A percentile compares a stretch with the other conserved stretches of the same genome.
Evolutionary conservation across 2,113 vertebrate species (phyloP).

Genomic region (Myiagra hebetior): DNA sequence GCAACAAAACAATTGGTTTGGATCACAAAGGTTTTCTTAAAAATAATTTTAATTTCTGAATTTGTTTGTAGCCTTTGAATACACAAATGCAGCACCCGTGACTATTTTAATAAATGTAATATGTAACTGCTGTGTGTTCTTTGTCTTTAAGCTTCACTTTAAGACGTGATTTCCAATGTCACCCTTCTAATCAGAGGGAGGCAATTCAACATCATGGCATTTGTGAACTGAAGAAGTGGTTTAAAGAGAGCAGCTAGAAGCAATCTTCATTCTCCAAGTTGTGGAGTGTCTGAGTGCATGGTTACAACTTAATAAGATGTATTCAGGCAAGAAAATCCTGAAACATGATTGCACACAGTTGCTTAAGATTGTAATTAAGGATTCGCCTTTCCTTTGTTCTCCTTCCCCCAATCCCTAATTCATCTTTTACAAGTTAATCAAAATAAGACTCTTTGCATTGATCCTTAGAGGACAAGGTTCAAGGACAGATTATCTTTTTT

Average conservation of each 20-base stretch:
- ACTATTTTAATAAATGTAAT: background rate
- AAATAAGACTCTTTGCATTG: slow-evolving; percentile 31
- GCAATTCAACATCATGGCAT: background rate
- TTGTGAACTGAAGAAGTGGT: background rate
- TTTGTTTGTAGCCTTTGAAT: background rate
- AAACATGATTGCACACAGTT: slow-evolving; percentile 43
- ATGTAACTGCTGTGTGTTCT: background rate
- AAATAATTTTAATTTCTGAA: background rate
- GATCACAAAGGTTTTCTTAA: rapidly evolving
- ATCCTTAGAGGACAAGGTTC: slow-evolving; percentile 29
- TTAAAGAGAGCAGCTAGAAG: slow-evolving; percentile 17
- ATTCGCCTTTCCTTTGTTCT: slow-evolving; percentile 24
- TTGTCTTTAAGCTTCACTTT: background rate
- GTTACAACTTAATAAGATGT: slow-evolving; percentile 39
- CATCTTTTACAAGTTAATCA: slow-evolving; percentile 43
- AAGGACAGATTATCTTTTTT: slow-evolving; percentile 6
- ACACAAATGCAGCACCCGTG: background rate
- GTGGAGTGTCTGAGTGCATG: background rate
- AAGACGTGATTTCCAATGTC: background rate
- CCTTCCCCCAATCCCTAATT: slow-evolving; percentile 18
- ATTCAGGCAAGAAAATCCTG: slow-evolving; percentile 55
- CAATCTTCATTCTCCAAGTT: slow-evolving; percentile 2
- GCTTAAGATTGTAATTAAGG: slow-evolving; percentile 44
- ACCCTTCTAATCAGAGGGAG: background rate
- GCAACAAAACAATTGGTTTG: background rate